phyloP scores from a whole-genome alignment of 2,797 vertebrate genomes.

The Leptodactylus fallax region DNA sequence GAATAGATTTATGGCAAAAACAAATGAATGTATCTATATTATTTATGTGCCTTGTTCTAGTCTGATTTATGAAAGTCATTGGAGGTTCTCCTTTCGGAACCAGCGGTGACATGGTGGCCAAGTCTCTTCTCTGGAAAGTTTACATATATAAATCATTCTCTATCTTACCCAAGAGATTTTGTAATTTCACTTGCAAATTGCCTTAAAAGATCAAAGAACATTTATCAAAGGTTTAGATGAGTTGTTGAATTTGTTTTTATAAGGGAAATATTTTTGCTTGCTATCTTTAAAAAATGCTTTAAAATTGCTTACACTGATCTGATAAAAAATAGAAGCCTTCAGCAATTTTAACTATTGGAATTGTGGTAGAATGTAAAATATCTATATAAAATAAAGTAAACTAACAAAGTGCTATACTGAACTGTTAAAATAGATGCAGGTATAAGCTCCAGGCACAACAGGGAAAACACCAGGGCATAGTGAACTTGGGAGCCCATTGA shows the following conservation, averaged over 20 bases:
- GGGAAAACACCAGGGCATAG: too few species aligned
- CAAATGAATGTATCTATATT: conserved; percentile 24
- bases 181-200: conserved; percentile 57
- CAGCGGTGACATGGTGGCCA: conserved; percentile 18
- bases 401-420: background rate
- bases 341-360: background rate
- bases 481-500: too few species aligned
- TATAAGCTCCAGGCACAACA: background rate
- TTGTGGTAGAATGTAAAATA: background rate
- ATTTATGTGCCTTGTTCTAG: conserved; percentile 12
- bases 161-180: conserved; percentile 29
- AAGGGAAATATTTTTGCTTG: conserved; percentile 25
- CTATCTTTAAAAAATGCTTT: background rate
- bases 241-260: conserved; percentile 18
- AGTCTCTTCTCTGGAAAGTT: conserved; percentile 22
- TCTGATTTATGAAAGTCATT: conserved; percentile 44
- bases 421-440: background rate
- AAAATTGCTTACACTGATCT: background rate
- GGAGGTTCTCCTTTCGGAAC: conserved; percentile 24
- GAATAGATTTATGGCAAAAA: conserved; percentile 39
- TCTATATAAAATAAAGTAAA: background rate
- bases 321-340: background rate
- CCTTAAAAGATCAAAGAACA: conserved; percentile 29
- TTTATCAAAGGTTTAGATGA: conserved; percentile 20
- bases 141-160: conserved; percentile 51